Evolutionary conservation across 1,140 invertebrate species (phyloP), one percentile per base, ranked within the genome.

Genomic region (Meloidogyne hapla): DNA sequence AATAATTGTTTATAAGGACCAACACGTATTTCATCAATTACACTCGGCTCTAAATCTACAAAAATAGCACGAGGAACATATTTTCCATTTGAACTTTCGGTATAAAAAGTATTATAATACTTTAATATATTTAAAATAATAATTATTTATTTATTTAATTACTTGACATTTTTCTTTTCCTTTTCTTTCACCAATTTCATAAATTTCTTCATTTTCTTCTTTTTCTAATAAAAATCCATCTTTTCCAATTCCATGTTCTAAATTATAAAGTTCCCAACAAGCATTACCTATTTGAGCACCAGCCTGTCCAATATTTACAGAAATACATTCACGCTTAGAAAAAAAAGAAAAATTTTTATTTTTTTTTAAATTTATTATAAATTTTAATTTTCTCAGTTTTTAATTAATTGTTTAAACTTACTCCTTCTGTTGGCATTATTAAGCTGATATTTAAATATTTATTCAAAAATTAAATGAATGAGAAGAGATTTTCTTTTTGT

Each of bases 281-380:
- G 90, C 92, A 87, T 94, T 94, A 78, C 93, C 93, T 85, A 94
- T 93, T 89, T 94, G 93, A 4, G 93, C 92, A 64, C 93, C 93
- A 75, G 93, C 93, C 89, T 94, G 93, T 64, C 93, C 93, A 83
- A 94, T 91, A 88, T 94, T 93, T 77, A 94, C 91, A 81, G 92
- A 93, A 83, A 94, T 92, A 86, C 92, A 93, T 90, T 94, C 93
- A n/a, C 79, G 71, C 79, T 80, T 48, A 65, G n/a, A 77, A 61
- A 21, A 69, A 21, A 13, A 33, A 42, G 18, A 56, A 56, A 56
- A n/a, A n/a, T 2, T 15, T 56, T n/a, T 6, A n/a, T 21, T 13
- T 28, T 69, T 38, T 68, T 21, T 69, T 10, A 10, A n/a, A 26
- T 28, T 69, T 18, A 33, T n/a, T 25, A 66, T 26, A 63, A 21